Conservation (phyloP, 2,113 vertebrate genomes). For the Hydrochoerus hydrochaeris region DNA sequence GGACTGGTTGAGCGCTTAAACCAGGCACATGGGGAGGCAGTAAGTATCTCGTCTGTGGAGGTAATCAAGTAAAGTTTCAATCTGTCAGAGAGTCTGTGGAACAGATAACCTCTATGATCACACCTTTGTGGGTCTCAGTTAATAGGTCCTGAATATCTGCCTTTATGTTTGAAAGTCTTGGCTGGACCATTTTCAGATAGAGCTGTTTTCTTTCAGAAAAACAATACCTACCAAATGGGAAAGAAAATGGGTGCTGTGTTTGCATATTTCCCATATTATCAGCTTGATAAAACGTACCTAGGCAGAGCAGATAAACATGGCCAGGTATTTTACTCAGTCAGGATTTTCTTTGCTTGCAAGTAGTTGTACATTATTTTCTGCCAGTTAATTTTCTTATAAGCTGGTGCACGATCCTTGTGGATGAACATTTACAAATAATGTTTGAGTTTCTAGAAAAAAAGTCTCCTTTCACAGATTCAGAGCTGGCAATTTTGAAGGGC, state of each 20-base stretch:
- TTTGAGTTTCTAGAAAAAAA: conserved; percentile 40
- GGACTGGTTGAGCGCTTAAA: background rate
- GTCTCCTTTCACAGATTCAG: conserved; percentile 20
- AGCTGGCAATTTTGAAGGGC: conserved; percentile 43
- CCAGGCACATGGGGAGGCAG: background rate
- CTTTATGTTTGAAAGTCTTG: conserved; percentile 35
- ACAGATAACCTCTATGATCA: background rate
- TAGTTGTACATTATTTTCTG: conserved; percentile 10
- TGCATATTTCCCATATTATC: background rate
- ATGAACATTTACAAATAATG: conserved; percentile 48
- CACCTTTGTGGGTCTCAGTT: background rate
- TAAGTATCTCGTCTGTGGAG: background rate
- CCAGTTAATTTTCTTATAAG: conserved; percentile 8
- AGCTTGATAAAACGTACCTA: background rate
- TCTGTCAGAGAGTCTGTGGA: background rate
- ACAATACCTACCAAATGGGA: conserved; percentile 38
- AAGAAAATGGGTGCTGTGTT: conserved; percentile 59
- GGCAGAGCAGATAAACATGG: background rate
- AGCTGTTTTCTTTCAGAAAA: conserved; percentile 61
- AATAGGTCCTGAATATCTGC: conserved; percentile 40
- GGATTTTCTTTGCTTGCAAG: conserved; percentile 13
- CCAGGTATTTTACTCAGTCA: background rate
- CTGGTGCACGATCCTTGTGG: background rate
- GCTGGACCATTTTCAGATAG: conserved; percentile 48
- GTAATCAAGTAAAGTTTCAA: background rate